phyloP scores from a whole-genome alignment of 2,797 vertebrate genomes.

The Buphagus erythrorhynchus region DNA sequence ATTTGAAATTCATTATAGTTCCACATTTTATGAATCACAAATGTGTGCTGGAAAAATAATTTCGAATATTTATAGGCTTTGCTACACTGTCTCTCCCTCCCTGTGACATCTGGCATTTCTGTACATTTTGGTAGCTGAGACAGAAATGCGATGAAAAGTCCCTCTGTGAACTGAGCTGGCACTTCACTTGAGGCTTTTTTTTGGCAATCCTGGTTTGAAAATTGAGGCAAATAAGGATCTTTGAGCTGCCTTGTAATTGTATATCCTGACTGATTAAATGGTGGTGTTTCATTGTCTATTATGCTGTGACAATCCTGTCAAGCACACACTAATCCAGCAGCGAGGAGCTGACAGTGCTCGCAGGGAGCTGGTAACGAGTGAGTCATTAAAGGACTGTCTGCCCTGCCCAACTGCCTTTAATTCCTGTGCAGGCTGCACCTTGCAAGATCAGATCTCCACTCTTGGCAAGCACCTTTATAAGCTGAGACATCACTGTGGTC shows the following conservation, averaged over 20 bases:
- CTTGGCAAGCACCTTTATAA: not conserved
- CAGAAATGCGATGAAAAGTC: not conserved
- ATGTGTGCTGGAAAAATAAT: not conserved
- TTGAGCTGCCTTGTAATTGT: not conserved
- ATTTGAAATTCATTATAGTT: conserved; percentile 4
- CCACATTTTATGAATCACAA: not conserved
- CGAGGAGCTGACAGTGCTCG: not conserved
- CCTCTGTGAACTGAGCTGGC: not conserved
- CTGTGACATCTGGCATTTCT: not conserved
- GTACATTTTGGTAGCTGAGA: not conserved
- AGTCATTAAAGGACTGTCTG: not conserved
- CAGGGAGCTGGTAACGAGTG: not conserved
- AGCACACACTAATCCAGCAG: not conserved
- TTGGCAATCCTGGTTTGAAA: not conserved
- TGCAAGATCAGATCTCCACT: not conserved
- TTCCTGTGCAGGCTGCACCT: not conserved
- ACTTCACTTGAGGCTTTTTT: not conserved
- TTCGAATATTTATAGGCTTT: not conserved
- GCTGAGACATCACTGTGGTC: not conserved
- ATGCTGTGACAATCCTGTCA: not conserved
- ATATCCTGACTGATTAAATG: not conserved
- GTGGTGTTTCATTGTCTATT: not conserved
- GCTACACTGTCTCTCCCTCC: not conserved
- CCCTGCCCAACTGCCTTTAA: not conserved
- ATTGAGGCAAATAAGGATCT: not conserved